Evolutionary conservation across 2,113 vertebrate genomes (phyloP).

Genomic region (Suricata suricatta): DNA sequence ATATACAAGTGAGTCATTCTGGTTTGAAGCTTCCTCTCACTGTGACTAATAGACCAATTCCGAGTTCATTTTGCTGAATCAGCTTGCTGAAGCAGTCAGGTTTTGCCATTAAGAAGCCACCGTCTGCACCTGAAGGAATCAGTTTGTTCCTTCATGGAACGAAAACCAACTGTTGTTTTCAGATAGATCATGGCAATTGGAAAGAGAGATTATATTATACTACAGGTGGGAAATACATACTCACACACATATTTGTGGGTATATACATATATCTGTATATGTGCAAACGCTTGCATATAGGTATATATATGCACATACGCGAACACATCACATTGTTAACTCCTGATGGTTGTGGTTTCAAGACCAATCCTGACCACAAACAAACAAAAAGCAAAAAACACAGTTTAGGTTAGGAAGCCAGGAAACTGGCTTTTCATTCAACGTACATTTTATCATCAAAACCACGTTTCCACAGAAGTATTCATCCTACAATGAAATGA

Average conservation of each 20-base stretch:
- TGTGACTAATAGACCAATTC: not conserved
- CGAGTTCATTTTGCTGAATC: constrained; percentile 9
- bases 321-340: not conserved
- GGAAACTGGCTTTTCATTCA: not conserved
- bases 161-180: constrained; percentile 30
- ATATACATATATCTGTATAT: not conserved
- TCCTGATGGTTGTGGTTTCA: not conserved
- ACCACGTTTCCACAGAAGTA: not conserved
- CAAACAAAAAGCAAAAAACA: not conserved
- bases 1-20: not conserved
- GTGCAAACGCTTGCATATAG: not conserved
- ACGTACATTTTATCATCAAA: not conserved
- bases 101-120: not conserved
- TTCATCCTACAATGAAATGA: not conserved
- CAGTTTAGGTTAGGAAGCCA: not conserved
- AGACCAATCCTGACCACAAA: not conserved
- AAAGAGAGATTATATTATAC: not conserved
- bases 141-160: not conserved
- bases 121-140: not conserved
- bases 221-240: not conserved
- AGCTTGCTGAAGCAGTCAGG: not conserved
- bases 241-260: fast-evolving
- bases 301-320: not conserved
- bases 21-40: not conserved
- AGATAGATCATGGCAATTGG: not conserved